Base-by-base conservation (phyloP, 2,113 vertebrate genomes). In the Paraplagusia blochii region DNA sequence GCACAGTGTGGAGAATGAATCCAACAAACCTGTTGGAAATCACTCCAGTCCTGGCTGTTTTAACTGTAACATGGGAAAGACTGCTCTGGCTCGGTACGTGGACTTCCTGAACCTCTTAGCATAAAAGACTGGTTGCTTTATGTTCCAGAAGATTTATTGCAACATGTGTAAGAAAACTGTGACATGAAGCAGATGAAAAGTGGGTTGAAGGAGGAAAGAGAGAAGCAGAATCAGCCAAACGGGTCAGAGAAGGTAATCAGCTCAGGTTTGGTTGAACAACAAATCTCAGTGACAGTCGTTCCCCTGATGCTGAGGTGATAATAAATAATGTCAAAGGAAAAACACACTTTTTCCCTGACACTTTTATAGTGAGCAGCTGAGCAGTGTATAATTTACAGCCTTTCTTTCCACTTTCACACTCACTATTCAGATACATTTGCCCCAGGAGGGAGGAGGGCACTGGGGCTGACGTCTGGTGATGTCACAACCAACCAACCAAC, bases 281-380 rank as follows among this genome's bases (percentile, higher is more conserved):
- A 54, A 44, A 14, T 50, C 9, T 42, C 14, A 11, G 1, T 61
- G n/a, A 22, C 13, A 11, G 14, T 19, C 35, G 42, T 11, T 22
- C 9, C 18, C 13, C 11, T 12, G 38, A 11, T 40, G 43, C 11
- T 55, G 4, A 35, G 19, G 15, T 15, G 8, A 44, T 50, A 44
- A 66, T 38, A 44, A 36, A 56, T 66, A 29, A 33, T 12, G 12
- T n/a, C 6, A 35, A 49, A 44, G 16, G 6, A 7, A 15, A n/a
- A 42, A 38, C 42, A 16, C 36, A 29, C 4, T 9, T 22, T 47
- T 35, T 17, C 29, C 45, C 12, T 44, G 29, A 55, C 15, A 43
- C 54, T 39, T 62, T 62, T 58, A 50, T 18, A 13, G 17, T 44
- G 10, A 48, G 33, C 49, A 34, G 33, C 7, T 51, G 40, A 62